Evolutionary conservation across 1,140 invertebrate species (phyloP), one percentile per base, ranked within the genome.

Genomic region (Rhyzopertha dominica): DNA sequence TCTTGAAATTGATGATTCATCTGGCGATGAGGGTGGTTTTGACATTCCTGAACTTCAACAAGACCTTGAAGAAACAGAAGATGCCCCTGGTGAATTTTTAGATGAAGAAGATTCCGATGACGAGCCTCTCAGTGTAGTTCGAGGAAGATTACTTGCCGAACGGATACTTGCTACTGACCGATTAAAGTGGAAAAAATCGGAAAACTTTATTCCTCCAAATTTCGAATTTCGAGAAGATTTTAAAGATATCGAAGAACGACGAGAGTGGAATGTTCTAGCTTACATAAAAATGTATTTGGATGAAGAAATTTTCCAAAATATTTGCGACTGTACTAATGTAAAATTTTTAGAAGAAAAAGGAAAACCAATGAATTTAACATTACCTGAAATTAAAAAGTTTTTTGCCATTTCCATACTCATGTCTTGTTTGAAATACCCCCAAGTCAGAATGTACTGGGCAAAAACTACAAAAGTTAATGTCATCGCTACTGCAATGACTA

Each of bases 351-450:
- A 41, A 37, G 39, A 28, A 26, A 44, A 50, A 32, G 43, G 25
- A 25, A 42, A 42, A 44, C 31, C 44, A 36, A 22, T 51, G 24
- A 47, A 47, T 36, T 36, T 47, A 24, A 46, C 43, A 29, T 22
- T 43, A 36, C 18, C 24, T 19, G 43, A 51, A 43, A 23, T 43
- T 31, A 47, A 28, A 34, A 43, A 50, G 1, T 51, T 51, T 47
- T 25, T 54, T 30, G 43, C 22, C 9, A 43, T 50, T 20, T 41
- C 34, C n/a, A 20, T 43, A 31, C 32, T 51, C 2, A 48, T 54
- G 43, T 54, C 48, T n/a, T 51, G 43, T 24, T 31, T 54, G 26
- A 43, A 54, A 47, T 51, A 40, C 30, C 43, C 38, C 17, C 20
- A 46, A 30, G 41, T 51, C 16, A 38, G 32, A 54, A 50, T 49